phyloP scores from a whole-genome alignment of 2,888 invertebrate genomes.

The Trichacis sp. region DNA sequence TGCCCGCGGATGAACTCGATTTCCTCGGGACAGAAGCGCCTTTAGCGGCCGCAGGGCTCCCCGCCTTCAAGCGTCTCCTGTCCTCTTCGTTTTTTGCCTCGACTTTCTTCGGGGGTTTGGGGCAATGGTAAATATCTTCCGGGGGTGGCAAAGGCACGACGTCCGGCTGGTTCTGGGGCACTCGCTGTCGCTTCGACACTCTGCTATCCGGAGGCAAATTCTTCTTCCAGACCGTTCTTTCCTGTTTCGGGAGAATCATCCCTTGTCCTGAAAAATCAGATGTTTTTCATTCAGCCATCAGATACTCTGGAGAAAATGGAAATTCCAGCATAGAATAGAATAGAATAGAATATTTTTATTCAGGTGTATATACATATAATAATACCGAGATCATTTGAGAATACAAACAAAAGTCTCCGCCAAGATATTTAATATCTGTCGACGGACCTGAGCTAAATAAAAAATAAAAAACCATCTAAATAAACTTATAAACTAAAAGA shows the following conservation, averaged over 20 bases:
- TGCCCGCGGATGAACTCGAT: conserved; percentile 54
- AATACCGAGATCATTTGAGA: too few species aligned
- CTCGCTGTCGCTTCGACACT: conserved; percentile 81
- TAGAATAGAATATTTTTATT: too few species aligned
- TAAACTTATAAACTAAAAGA: too few species aligned
- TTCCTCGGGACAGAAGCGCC: conserved; percentile 63
- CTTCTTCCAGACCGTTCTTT: conserved; percentile 53
- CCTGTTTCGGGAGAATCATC: neutral
- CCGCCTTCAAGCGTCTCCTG: conserved; percentile 72
- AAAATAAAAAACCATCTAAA: too few species aligned
- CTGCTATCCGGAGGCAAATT: conserved; percentile 78
- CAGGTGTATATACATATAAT: too few species aligned
- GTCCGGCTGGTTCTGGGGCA: conserved; percentile 74
- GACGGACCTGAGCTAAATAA: too few species aligned
- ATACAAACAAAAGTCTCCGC: too few species aligned
- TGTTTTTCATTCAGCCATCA: too few species aligned
- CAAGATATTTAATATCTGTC: too few species aligned
- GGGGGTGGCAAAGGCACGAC: conserved; percentile 77
- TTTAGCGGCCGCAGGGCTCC: conserved; percentile 66
- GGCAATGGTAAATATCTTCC: conserved; percentile 61
- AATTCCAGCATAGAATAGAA: too few species aligned
- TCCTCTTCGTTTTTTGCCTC: conserved; percentile 77
- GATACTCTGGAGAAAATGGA: too few species aligned
- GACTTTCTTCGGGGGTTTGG: conserved; percentile 22
- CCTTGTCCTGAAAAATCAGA: too few species aligned